Evolutionary conservation across 1,140 invertebrate genomes (phyloP).

Genomic region (Kradibia gibbosae): DNA sequence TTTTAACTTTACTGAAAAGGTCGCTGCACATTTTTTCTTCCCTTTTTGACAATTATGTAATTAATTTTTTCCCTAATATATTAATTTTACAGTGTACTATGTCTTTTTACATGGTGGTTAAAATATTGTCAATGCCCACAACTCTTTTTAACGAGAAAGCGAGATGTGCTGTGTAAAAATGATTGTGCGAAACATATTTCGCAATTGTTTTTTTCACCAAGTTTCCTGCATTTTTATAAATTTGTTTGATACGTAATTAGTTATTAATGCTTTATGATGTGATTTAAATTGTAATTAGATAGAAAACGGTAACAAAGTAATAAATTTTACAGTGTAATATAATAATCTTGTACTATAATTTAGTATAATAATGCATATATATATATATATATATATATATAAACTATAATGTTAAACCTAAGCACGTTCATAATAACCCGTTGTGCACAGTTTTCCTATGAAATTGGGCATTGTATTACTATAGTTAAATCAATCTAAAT

Average conservation of each 20-base stretch:
- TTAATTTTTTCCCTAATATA: slow-evolving; percentile 14
- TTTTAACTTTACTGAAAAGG: slow-evolving; percentile 3
- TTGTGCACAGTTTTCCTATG: neutral
- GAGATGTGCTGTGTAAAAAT: slow-evolving; percentile 16
- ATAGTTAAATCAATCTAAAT: neutral
- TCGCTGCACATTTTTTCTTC: slow-evolving; percentile 2
- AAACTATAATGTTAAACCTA: neutral
- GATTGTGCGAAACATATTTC: slow-evolving; percentile 12
- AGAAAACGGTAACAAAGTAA: neutral
- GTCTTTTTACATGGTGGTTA: slow-evolving; percentile 40
- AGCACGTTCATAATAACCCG: neutral
- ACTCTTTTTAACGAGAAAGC: slow-evolving; percentile 32
- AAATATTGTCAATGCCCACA: slow-evolving; percentile 60
- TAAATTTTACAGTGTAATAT: neutral
- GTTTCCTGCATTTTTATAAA: neutral
- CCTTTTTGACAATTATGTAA: neutral
- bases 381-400: neutral
- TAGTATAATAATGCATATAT: neutral
- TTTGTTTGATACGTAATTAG: neutral
- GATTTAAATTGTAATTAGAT: neutral
- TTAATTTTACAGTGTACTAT: neutral
- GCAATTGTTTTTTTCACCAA: slow-evolving; percentile 1
- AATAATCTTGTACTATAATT: neutral
- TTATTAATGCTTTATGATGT: neutral
- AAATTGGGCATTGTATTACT: neutral